Conservation (phyloP, 2,888 invertebrate genomes). For the Volucella bombylans region DNA sequence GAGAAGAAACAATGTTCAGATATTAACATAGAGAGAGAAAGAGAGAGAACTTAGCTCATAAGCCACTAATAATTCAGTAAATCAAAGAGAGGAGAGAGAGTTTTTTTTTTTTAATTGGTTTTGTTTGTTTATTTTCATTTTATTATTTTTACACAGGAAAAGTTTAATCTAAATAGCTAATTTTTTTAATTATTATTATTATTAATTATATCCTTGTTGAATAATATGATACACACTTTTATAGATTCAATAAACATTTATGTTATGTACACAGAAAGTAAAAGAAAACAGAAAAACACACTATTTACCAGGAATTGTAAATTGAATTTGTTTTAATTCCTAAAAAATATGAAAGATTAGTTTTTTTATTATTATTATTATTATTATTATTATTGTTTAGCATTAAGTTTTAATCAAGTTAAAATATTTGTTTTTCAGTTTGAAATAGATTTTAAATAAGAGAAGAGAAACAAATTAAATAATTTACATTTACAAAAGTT, state of each 20-base stretch:
- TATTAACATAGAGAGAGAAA: constrained; percentile 15
- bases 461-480: constrained; percentile 27
- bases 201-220: constrained; percentile 54
- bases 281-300: constrained; percentile 32
- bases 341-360: constrained; percentile 12
- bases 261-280: constrained; percentile 24
- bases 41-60: constrained; percentile 25
- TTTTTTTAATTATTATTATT: constrained; percentile 34
- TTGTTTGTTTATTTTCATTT: constrained; percentile 17
- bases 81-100: neutral
- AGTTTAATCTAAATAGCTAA: constrained; percentile 52
- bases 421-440: constrained; percentile 46
- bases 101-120: constrained; percentile 9
- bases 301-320: constrained; percentile 67
- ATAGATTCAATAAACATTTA: constrained; percentile 24
- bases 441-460: constrained; percentile 1
- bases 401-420: constrained; percentile 44
- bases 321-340: constrained; percentile 60
- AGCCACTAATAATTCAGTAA: constrained; percentile 25
- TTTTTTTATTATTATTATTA: constrained; percentile 32
- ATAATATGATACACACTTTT: constrained; percentile 53
- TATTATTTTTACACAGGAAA: constrained; percentile 60
- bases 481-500: constrained; percentile 32
- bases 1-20: constrained; percentile 26
- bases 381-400: constrained; percentile 11